These are phyloP conservation scores for Myzus persicae DNA, from an alignment of 1,140 invertebrate genomes.

Conservation along the genomic window DNA sequence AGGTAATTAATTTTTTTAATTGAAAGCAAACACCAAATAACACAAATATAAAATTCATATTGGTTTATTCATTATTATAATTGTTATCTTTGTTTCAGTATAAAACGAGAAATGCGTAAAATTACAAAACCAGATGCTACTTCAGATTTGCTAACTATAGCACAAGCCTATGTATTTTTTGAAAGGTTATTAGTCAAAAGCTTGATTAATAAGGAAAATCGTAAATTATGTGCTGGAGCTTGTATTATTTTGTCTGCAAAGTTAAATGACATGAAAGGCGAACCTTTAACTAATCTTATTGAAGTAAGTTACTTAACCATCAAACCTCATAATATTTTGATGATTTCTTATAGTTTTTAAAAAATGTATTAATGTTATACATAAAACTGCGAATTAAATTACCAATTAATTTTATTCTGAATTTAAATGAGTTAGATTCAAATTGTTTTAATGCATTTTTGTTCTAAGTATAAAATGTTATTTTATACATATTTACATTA, in stretches of 20 bases:
- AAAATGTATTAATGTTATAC: neutral
- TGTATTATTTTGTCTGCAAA: constrained; percentile 94
- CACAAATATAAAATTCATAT: neutral
- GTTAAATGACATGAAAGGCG: constrained; percentile 95
- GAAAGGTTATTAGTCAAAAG: constrained; percentile 93
- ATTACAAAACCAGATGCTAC: constrained; percentile 88
- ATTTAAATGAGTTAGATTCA: no score
- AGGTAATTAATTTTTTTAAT: constrained; percentile 70
- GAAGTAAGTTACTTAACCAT: constrained; percentile 71
- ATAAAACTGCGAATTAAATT: neutral
- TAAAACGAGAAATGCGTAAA: constrained; percentile 95
- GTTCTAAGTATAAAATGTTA: no score
- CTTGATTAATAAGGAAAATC: constrained; percentile 93
- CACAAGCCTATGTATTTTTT: constrained; percentile 97
- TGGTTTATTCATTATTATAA: no score
- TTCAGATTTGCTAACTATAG: constrained; percentile 87
- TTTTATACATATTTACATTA: no score
- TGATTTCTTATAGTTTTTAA: neutral
- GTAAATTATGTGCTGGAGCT: constrained; percentile 93
- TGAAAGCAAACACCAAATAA: neutral
- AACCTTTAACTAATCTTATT: constrained; percentile 82
- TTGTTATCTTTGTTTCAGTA: constrained; percentile 68
- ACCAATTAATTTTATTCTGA: neutral
- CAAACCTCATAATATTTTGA: neutral
- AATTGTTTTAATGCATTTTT: no score